Evolutionary conservation across 2,113 vertebrate genomes (phyloP).

Genomic region (Camelus dromedarius): DNA sequence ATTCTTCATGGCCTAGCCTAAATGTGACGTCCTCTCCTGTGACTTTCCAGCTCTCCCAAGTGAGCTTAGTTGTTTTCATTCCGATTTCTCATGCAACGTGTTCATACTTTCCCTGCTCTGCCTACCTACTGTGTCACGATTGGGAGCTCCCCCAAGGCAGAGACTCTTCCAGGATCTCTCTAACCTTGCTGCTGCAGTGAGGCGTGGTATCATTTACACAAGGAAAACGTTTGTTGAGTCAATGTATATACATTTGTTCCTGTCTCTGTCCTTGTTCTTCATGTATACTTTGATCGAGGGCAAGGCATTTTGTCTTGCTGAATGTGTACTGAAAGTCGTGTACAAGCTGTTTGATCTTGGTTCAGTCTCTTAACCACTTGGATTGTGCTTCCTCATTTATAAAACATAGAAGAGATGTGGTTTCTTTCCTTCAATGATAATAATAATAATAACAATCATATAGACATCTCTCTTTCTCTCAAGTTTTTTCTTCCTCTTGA

Average conservation of each 20-base stretch:
- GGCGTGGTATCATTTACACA: background rate
- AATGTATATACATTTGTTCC: background rate
- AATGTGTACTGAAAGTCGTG: background rate
- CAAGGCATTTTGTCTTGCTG: conserved; percentile 13
- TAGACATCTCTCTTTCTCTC: conserved; percentile 11
- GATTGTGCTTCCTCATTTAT: conserved; percentile 37
- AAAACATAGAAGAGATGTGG: conserved; percentile 4
- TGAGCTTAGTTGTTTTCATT: background rate
- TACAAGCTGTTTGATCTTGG: conserved; percentile 13
- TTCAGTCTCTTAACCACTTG: background rate
- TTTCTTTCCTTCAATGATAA: conserved; percentile 36
- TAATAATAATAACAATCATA: background rate
- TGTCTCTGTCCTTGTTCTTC: conserved; percentile 24
- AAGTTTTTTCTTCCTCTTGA: conserved; percentile 4
- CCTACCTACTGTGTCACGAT: background rate
- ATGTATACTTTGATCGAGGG: background rate
- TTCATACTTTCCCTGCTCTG: background rate
- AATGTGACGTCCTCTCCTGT: background rate
- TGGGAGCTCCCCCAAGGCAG: background rate
- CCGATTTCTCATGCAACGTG: background rate
- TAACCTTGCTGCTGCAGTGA: background rate
- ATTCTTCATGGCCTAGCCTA: background rate
- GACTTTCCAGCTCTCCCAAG: background rate
- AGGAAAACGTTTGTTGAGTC: background rate
- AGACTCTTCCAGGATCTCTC: background rate